Conservation (phyloP, 2,797 vertebrate genomes). For the Steatocranus sp. region DNA sequence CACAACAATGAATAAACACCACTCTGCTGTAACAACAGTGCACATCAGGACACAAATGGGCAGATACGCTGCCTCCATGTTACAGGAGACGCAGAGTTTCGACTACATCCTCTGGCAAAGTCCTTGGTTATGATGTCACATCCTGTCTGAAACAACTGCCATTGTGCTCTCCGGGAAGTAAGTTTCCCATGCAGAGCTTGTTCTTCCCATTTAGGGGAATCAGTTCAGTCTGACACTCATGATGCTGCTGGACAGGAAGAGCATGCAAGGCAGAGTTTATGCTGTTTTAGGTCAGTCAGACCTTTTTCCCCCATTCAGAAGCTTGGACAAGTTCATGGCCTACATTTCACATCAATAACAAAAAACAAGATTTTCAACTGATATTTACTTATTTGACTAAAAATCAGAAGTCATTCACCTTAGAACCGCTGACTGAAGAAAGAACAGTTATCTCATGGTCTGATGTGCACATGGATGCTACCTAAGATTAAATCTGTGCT, state of each 20-base stretch:
- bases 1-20: not conserved
- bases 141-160: constrained; percentile 58
- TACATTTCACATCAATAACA: not conserved
- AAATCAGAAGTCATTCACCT: not conserved
- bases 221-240: not conserved
- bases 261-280: not conserved
- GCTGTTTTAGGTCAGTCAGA: not conserved
- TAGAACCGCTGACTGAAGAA: not conserved
- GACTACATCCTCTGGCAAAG: not conserved
- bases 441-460: not conserved
- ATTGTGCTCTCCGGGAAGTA: constrained; percentile 54
- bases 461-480: not conserved
- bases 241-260: constrained; percentile 10
- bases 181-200: not conserved
- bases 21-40: not conserved
- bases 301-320: not conserved
- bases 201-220: not conserved
- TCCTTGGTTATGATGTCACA: constrained; percentile 43
- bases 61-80: not conserved
- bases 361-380: not conserved
- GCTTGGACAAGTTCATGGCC: not conserved
- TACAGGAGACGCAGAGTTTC: not conserved
- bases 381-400: not conserved
- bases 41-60: not conserved
- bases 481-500: not conserved